Evolutionary conservation across 2,888 invertebrate genomes (phyloP).

Genomic region (Xestoiulus laeticollis): DNA sequence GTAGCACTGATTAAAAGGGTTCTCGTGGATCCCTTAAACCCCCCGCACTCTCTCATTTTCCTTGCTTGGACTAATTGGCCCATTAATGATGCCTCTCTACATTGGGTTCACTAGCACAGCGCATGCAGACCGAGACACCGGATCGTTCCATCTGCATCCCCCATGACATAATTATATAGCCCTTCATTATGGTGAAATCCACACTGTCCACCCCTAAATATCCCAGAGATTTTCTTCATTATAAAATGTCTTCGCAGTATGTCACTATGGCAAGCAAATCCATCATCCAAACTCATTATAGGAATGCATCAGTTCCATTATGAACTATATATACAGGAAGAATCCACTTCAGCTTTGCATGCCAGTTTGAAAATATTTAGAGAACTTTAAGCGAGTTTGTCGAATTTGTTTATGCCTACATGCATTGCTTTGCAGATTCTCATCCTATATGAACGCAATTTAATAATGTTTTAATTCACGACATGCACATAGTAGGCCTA

Average conservation of each 20-base stretch:
- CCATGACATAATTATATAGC: constrained; percentile 19
- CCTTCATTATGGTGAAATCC: constrained; percentile 26
- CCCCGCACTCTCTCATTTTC: constrained; percentile 15
- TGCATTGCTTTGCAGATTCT: neutral
- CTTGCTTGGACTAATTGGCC: constrained; percentile 8
- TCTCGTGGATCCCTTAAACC: constrained; percentile 11
- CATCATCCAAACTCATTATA: constrained; percentile 1
- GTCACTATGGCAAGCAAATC: constrained; percentile 11
- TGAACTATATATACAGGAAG: neutral
- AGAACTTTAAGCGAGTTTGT: neutral
- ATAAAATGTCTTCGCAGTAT: neutral
- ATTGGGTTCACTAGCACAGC: neutral
- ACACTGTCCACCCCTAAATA: constrained; percentile 19
- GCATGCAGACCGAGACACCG: neutral
- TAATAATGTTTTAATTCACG: neutral
- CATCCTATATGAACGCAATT: neutral
- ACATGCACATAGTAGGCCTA: neutral
- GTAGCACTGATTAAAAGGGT: constrained; percentile 26
- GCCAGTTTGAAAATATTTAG: neutral
- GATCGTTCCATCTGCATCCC: constrained; percentile 20
- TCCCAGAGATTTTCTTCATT: constrained; percentile 20
- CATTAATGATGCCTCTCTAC: constrained; percentile 20
- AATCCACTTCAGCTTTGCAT: neutral
- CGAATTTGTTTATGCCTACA: neutral
- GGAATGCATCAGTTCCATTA: constrained; percentile 20